phyloP scores from a whole-genome alignment of 2,797 vertebrate genomes.

The Enteromius paludinosus region DNA sequence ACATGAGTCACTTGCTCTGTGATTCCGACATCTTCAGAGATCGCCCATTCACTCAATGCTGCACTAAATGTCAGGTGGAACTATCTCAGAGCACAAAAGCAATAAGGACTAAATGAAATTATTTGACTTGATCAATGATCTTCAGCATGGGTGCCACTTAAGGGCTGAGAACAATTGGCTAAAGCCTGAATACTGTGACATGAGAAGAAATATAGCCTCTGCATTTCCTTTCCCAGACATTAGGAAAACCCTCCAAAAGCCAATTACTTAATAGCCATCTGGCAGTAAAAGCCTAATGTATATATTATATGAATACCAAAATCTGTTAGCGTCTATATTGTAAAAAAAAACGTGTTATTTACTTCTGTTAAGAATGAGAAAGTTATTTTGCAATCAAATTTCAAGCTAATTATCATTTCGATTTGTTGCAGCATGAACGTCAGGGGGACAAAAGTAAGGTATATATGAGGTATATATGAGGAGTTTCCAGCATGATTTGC shows the following conservation, averaged over 20 bases:
- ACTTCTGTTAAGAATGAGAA: not conserved
- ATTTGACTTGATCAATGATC: constrained; percentile 35
- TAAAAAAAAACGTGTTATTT: not conserved
- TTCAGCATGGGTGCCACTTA: constrained; percentile 3
- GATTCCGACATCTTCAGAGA: constrained; percentile 16
- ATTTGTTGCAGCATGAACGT: constrained; percentile 20
- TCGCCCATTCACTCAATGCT: constrained; percentile 26
- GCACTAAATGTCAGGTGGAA: constrained; percentile 43
- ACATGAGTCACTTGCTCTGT: constrained; percentile 35
- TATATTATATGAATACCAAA: not conserved
- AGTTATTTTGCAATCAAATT: not conserved
- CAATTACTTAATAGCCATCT: not conserved
- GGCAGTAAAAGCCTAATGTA: not conserved
- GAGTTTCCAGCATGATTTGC: not conserved
- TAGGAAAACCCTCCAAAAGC: not conserved
- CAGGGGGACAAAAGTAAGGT: not conserved
- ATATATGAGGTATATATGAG: not conserved
- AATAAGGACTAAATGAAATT: constrained; percentile 30
- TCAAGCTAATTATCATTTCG: not conserved
- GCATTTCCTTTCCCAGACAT: constrained; percentile 3
- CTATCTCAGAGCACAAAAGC: constrained; percentile 25
- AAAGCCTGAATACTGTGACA: not conserved
- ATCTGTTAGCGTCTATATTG: not conserved
- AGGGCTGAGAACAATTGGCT: not conserved
- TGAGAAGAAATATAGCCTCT: constrained; percentile 16